phyloP scores from a whole-genome alignment of 2,797 vertebrate species.

The Microtus agrestis region DNA sequence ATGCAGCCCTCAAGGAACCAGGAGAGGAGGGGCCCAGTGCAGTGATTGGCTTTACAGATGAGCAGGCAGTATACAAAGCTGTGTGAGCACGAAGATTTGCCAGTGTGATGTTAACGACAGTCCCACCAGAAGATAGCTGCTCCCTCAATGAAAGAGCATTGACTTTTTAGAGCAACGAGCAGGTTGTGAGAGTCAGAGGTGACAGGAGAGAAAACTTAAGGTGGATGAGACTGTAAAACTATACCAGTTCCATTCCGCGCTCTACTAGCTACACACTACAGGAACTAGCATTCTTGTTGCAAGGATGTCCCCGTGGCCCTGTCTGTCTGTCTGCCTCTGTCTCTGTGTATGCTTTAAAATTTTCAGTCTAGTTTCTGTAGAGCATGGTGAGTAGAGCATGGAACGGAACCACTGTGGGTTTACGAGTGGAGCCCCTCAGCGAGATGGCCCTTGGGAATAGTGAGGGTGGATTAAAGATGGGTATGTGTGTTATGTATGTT shows the following conservation, averaged over 20 bases:
- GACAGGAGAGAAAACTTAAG: not conserved
- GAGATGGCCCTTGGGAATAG: no score
- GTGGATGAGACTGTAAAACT: not conserved
- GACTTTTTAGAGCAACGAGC: not conserved
- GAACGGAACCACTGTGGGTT: no score
- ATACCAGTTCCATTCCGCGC: rapidly evolving
- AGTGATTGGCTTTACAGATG: not conserved
- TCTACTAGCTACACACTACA: no score
- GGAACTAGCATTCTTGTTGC: no score
- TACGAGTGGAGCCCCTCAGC: no score
- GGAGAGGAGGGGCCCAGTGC: not conserved
- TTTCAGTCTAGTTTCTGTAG: no score
- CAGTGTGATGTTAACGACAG: not conserved
- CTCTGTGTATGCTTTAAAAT: no score
- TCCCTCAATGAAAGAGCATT: not conserved
- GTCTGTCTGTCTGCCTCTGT: no score
- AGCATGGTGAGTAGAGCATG: no score
- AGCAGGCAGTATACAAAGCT: not conserved
- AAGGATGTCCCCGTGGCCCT: no score
- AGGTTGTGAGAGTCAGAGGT: not conserved
- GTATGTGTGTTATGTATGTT: no score
- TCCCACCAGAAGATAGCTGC: not conserved
- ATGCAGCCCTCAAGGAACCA: not conserved
- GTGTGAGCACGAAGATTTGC: not conserved
- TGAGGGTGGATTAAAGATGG: no score